Base-by-base conservation (phyloP, 2,888 invertebrate species). In the Agrochola macilenta region DNA sequence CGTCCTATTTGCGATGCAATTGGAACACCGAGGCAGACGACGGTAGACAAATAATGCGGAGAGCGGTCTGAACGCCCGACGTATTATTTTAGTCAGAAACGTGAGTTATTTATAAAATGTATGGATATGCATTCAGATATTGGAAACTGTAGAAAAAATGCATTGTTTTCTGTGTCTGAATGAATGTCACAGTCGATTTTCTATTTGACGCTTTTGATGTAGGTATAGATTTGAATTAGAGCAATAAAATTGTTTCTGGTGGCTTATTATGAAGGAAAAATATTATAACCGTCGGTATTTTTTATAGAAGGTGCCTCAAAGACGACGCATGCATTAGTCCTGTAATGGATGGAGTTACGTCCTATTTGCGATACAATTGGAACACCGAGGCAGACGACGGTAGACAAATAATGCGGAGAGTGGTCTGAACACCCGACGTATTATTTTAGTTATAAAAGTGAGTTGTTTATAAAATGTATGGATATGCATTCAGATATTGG, bases 261-360 rank as follows among this genome's bases (percentile, higher is more conserved):
- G 14, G 23, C 23, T 23, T 5, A 20, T 20, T 20, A 54, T 23
- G 3, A 23, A 23, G 23, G 23, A 23, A 23, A 49, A 23, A 54
- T 52, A 20, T 23, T 54, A 9, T 9, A 54, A 23, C 0, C 39
- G 39, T 39, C 9, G 9, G 43, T 9, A 23, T 54, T 54, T 54
- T 54, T 54, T n/a, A 93, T 94, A 93, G 92, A 93, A 92, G 94
- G 92, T 91, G 93, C 87, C 92, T 89, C 93, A 86, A 88, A 92
- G 92, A 74, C 79, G 81, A 43, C 43, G 43, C 43, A 43, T 43
- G 43, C 43, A 43, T 43, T 43, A 43, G 43, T 9, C 43, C 11
- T 89, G 86, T 93, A 92, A 92, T 93, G 91, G 92, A 91, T 89
- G 68, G 74, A 80, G 75, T 57, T 61, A 72, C 81, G 87, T 90